These are phyloP conservation scores for Antedon mediterranea DNA, from an alignment of 53 echinoderm and acorn worm species.

Conservation along the genomic window DNA sequence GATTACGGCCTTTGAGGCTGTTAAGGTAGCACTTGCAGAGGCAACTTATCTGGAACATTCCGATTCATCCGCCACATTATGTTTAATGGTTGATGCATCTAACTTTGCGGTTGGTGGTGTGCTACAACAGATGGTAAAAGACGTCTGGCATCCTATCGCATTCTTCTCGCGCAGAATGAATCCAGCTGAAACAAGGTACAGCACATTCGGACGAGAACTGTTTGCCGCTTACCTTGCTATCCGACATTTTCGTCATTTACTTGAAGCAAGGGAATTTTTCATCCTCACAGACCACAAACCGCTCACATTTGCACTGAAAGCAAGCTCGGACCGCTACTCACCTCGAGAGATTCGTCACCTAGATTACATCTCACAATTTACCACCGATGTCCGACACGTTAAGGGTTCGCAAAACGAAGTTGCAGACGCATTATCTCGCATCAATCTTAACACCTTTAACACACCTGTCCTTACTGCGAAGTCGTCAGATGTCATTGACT, in stretches of 20 bases:
- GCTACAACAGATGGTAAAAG: conserved; percentile 23
- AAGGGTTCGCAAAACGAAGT: conserved; percentile 13
- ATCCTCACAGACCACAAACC: conserved; percentile 22
- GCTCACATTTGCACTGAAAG: background rate
- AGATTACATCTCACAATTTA: conserved; percentile 8
- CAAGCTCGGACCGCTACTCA: conserved; percentile 6
- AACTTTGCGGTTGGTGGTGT: conserved; percentile 8
- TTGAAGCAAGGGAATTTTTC: conserved; percentile 10
- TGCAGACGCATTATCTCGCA: conserved; percentile 12
- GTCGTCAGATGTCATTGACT: too few species aligned
- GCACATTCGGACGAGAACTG: too few species aligned
- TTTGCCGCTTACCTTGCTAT: conserved; percentile 5
- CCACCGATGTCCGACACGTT: conserved; percentile 3
- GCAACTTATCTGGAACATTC: conserved; percentile 20
- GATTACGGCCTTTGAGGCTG: background rate
- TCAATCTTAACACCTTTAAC: background rate
- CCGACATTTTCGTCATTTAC: conserved; percentile 16
- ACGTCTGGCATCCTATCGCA: conserved; percentile 3
- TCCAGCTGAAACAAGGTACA: conserved; percentile 21
- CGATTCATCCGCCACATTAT: background rate
- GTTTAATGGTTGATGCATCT: conserved; percentile 23
- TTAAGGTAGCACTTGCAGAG: conserved; percentile 11
- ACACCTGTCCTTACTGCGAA: too few species aligned
- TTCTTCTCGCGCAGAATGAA: too few species aligned
- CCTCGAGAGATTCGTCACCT: conserved; percentile 5